Evolutionary conservation across 2,797 vertebrate genomes (phyloP).

Genomic region (Thaleichthys pacificus): DNA sequence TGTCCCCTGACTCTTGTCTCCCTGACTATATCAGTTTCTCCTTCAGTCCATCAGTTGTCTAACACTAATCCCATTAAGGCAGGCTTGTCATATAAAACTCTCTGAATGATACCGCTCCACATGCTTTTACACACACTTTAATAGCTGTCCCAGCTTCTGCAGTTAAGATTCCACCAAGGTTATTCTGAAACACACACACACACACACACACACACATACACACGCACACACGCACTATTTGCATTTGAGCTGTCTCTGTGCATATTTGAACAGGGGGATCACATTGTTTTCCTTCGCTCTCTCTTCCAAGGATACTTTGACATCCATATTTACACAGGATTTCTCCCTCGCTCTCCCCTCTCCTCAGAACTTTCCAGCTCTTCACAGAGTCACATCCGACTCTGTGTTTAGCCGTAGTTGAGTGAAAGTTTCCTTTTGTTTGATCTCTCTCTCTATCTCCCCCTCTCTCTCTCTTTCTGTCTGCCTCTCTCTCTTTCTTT

Average conservation of each 20-base stretch:
- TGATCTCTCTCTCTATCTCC: slow-evolving; percentile 27
- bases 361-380: not conserved
- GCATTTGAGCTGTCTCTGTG: slow-evolving; percentile 20
- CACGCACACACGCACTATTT: slow-evolving; percentile 14
- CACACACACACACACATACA: slow-evolving; percentile 11
- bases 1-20: no score
- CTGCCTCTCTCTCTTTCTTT: not conserved
- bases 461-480: not conserved
- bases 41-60: slow-evolving; percentile 32
- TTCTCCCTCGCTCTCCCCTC: slow-evolving; percentile 1
- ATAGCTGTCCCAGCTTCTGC: slow-evolving; percentile 28
- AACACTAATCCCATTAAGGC: slow-evolving; percentile 61
- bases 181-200: slow-evolving; percentile 18
- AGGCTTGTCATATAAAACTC: slow-evolving; percentile 50
- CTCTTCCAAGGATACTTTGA: slow-evolving; percentile 46
- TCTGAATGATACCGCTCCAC: slow-evolving; percentile 15
- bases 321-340: slow-evolving; percentile 32
- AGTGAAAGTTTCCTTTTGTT: slow-evolving; percentile 35
- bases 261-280: slow-evolving; percentile 12
- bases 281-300: slow-evolving; percentile 10
- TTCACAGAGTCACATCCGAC: slow-evolving; percentile 14
- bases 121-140: slow-evolving; percentile 36
- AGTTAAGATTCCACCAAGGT: slow-evolving; percentile 44
- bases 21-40: slow-evolving; percentile 43
- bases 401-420: slow-evolving; percentile 20